These are phyloP conservation scores for Oophaga sylvatica DNA, from an alignment of 2,797 vertebrate genomes.

Conservation along the genomic window DNA sequence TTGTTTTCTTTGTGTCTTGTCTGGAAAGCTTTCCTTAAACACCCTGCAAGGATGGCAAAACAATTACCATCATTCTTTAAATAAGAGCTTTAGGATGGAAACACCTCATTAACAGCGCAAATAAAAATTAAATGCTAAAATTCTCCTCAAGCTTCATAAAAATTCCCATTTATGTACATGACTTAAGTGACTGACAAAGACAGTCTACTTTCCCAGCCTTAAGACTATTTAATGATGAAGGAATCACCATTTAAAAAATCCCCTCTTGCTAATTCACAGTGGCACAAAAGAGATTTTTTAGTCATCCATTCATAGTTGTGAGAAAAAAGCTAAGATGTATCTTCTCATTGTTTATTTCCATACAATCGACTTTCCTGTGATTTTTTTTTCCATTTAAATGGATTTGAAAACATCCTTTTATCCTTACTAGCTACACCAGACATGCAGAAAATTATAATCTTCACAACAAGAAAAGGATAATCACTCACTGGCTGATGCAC, in stretches of 20 bases:
- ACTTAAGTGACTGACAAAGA: constrained; percentile 45
- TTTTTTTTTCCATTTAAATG: constrained; percentile 56
- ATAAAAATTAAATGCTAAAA: constrained; percentile 54
- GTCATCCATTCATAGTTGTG: constrained; percentile 57
- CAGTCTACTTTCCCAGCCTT: constrained; percentile 43
- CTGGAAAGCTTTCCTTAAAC: constrained; percentile 47
- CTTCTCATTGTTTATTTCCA: constrained; percentile 59
- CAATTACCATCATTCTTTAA: constrained; percentile 53
- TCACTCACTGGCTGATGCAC: not conserved
- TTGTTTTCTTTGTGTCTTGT: constrained; percentile 55
- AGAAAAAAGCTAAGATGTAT: constrained; percentile 56
- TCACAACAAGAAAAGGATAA: constrained; percentile 51
- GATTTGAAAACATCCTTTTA: constrained; percentile 62
- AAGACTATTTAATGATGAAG: constrained; percentile 53
- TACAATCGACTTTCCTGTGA: constrained; percentile 60
- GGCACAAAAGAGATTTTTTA: constrained; percentile 56
- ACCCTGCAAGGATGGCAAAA: constrained; percentile 42
- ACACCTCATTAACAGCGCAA: constrained; percentile 53
- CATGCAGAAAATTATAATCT: constrained; percentile 47
- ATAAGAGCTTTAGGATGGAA: constrained; percentile 49
- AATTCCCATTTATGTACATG: constrained; percentile 40
- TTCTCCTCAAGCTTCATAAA: constrained; percentile 36
- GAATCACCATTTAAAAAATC: constrained; percentile 53
- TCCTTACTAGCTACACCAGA: constrained; percentile 22
- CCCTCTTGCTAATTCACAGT: constrained; percentile 55